Evolutionary conservation across 2,113 vertebrate genomes (phyloP).

Genomic region (Microtus pennsylvanicus): DNA sequence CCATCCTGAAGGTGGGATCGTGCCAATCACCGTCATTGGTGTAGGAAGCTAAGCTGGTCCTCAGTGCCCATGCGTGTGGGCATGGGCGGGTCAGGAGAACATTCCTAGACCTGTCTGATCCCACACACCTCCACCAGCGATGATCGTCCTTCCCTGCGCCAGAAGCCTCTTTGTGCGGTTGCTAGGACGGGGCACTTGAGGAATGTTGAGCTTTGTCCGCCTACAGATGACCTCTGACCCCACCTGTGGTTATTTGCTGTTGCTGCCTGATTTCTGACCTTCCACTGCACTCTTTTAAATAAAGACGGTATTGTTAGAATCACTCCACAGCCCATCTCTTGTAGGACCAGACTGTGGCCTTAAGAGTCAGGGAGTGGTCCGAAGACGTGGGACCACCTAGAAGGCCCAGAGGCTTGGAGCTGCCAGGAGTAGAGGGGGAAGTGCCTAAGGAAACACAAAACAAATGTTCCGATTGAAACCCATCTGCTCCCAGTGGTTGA

Average conservation of each 20-base stretch:
- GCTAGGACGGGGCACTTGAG: background rate
- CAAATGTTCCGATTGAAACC: background rate
- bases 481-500: background rate
- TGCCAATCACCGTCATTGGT: background rate
- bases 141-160: background rate
- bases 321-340: background rate
- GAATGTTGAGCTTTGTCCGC: background rate
- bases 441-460: background rate
- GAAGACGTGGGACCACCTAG: background rate
- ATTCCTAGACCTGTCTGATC: background rate
- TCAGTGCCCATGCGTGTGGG: background rate
- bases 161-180: slow-evolving; percentile 17
- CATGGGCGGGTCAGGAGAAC: background rate
- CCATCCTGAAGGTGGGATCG: background rate
- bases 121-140: background rate
- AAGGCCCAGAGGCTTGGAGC: slow-evolving; percentile 6
- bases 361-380: background rate
- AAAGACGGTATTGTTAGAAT: slow-evolving; percentile 6
- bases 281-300: background rate
- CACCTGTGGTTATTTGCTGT: background rate
- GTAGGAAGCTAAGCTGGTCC: background rate
- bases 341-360: slow-evolving; percentile 27
- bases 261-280: background rate
- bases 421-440: background rate
- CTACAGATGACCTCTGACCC: background rate